Conservation (phyloP, 1,140 invertebrate genomes). For the Drosophila aff. region DNA sequence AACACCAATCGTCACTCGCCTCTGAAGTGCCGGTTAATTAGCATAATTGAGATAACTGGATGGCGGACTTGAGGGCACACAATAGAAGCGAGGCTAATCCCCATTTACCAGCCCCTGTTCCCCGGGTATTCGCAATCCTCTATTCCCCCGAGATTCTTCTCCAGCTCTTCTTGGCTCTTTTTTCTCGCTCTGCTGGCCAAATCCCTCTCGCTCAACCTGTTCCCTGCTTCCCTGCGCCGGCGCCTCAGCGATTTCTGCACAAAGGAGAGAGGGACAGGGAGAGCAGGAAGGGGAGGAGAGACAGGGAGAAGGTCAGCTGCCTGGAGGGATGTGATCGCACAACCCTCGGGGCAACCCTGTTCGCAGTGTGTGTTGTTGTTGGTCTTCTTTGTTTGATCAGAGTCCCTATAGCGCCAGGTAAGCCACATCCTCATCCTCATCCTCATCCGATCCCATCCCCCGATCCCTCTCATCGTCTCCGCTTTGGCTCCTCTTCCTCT, state of each 20-base stretch:
- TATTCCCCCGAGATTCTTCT: constrained; percentile 8
- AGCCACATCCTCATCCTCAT: constrained; percentile 62
- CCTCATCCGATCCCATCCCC: constrained; percentile 35
- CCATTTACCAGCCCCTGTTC: constrained; percentile 13
- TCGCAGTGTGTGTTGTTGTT: constrained; percentile 10
- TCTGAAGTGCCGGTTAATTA: constrained; percentile 25
- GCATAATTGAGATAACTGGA: constrained; percentile 44
- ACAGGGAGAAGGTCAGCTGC: constrained; percentile 38
- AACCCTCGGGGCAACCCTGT: constrained; percentile 55
- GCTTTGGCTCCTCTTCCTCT: constrained; percentile 43
- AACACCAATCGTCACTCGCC: constrained; percentile 11
- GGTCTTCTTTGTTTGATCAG: constrained; percentile 44
- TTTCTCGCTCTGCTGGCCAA: constrained; percentile 29
- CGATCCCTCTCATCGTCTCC: constrained; percentile 14
- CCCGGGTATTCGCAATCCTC: background rate
- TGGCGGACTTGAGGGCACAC: constrained; percentile 21
- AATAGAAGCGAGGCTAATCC: constrained; percentile 40
- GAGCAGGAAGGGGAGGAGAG: background rate
- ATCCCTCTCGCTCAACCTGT: constrained; percentile 54
- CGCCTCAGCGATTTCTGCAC: constrained; percentile 34
- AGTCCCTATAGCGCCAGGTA: constrained; percentile 73
- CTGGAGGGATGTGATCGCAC: constrained; percentile 43
- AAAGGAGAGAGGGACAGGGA: constrained; percentile 1
- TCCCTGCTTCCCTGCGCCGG: constrained; percentile 45
- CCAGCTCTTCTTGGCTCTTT: constrained; percentile 4